Percentiles rank a stretch among this genome's conserved stretches.
Evolutionary conservation across 2,113 vertebrate species (phyloP).

Genomic region (Vanacampus margaritifer): DNA sequence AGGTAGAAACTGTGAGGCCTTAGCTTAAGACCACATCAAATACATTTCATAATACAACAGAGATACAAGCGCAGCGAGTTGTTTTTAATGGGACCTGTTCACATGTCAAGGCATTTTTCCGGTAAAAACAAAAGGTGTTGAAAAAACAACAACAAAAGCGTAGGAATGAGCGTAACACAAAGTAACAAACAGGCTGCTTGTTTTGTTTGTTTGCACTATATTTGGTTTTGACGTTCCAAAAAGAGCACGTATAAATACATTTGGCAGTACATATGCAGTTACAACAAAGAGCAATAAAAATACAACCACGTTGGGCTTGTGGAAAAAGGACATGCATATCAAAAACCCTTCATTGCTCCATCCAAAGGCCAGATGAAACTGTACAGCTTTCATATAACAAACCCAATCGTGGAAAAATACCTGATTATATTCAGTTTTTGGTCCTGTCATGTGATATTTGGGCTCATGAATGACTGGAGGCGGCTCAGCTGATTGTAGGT

Average conservation of each 20-base stretch:
- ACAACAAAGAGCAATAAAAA: slow-evolving; percentile 66
- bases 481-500: slow-evolving; percentile 4
- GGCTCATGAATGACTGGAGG: slow-evolving; percentile 1
- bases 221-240: slow-evolving; percentile 55
- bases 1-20: slow-evolving; percentile 27
- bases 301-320: slow-evolving; percentile 48
- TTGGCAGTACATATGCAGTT: slow-evolving; percentile 66
- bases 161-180: slow-evolving; percentile 16
- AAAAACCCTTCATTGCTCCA: slow-evolving; percentile 57
- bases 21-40: slow-evolving; percentile 8
- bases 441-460: slow-evolving; percentile 37
- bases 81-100: neutral
- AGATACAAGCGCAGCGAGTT: neutral
- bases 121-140: slow-evolving; percentile 30
- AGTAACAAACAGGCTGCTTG: slow-evolving; percentile 16
- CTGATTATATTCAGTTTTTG: slow-evolving; percentile 51
- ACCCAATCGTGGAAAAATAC: slow-evolving; percentile 31
- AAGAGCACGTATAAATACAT: slow-evolving; percentile 53
- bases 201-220: slow-evolving; percentile 14
- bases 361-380: slow-evolving; percentile 20
- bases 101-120: slow-evolving; percentile 57
- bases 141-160: slow-evolving; percentile 12
- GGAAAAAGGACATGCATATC: slow-evolving; percentile 65
- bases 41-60: neutral
- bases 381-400: neutral